These are phyloP conservation scores for Ceratina australensis DNA, from an alignment of 1,140 invertebrate genomes.

Conservation along the genomic window DNA sequence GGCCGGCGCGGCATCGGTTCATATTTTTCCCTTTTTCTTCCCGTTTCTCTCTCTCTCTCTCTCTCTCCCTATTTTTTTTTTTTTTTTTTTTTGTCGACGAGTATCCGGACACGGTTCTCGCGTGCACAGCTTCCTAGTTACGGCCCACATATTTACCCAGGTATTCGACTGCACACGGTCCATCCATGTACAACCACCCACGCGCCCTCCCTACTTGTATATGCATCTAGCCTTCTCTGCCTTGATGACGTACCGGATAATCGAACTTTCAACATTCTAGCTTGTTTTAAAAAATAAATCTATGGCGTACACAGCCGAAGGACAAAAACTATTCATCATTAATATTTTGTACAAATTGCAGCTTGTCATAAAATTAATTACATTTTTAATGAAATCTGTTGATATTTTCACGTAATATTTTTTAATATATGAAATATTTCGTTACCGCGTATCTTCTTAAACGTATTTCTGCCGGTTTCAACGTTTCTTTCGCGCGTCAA, in stretches of 20 bases:
- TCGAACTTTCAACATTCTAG: not conserved
- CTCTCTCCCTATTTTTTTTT: not conserved
- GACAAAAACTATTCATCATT: no score
- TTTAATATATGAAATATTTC: no score
- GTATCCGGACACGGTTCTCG: constrained; percentile 42
- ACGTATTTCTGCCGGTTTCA: not conserved
- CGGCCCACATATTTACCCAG: constrained; percentile 44
- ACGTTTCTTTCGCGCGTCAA: no score
- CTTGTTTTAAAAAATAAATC: not conserved
- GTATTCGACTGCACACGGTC: constrained; percentile 27
- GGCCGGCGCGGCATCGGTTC: constrained; percentile 18
- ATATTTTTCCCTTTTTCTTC: constrained; percentile 2
- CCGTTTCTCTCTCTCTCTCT: not conserved
- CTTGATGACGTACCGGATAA: constrained; percentile 16
- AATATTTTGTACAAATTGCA: no score
- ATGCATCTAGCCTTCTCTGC: constrained; percentile 24
- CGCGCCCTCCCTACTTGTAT: constrained; percentile 29
- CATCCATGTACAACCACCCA: constrained; percentile 36
- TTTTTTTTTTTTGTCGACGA: constrained; percentile 22
- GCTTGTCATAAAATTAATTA: no score
- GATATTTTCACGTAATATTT: no score
- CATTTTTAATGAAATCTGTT: no score
- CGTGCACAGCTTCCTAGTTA: constrained; percentile 36
- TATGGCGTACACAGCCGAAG: no score
- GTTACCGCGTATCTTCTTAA: not conserved